A percentile compares a stretch with the other conserved stretches of the same genome.
Evolutionary conservation across 2,888 invertebrate genomes (phyloP).

Genomic region (Philonicus albiceps): DNA sequence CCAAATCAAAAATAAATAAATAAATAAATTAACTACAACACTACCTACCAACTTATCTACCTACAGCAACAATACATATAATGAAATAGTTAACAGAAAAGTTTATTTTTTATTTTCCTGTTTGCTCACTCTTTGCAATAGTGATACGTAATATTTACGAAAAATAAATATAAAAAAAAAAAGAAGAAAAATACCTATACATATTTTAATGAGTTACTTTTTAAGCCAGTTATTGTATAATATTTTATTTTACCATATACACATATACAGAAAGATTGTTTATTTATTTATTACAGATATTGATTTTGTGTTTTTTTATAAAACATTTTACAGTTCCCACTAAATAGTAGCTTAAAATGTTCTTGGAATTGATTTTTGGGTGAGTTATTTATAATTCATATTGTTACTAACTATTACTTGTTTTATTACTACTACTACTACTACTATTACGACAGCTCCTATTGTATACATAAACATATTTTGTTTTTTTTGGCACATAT

Average conservation of each 20-base stretch:
- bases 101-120: constrained; percentile 22
- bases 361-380: not conserved
- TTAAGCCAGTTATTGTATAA: constrained; percentile 33
- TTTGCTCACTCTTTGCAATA: constrained; percentile 40
- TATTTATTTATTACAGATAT: constrained; percentile 40
- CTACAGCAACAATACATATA: constrained; percentile 21
- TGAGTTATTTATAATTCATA: not conserved
- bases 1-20: not conserved
- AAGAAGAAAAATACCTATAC: constrained; percentile 27
- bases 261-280: constrained; percentile 32
- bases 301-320: constrained; percentile 21
- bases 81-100: constrained; percentile 23
- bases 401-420: not conserved
- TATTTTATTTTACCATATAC: constrained; percentile 30
- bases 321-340: constrained; percentile 3
- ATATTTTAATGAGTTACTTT: constrained; percentile 40
- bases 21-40: not conserved
- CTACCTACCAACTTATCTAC: not conserved
- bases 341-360: not conserved
- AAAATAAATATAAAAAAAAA: too few relatives aligned
- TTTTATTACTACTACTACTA: not conserved
- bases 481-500: not conserved
- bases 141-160: constrained; percentile 32
- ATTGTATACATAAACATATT: not conserved
- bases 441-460: not conserved